Evolutionary conservation across 30 jellyfish, hydroid and myxozoan species (phyloP).

Genomic region (Pseudorhiza aurosa): DNA sequence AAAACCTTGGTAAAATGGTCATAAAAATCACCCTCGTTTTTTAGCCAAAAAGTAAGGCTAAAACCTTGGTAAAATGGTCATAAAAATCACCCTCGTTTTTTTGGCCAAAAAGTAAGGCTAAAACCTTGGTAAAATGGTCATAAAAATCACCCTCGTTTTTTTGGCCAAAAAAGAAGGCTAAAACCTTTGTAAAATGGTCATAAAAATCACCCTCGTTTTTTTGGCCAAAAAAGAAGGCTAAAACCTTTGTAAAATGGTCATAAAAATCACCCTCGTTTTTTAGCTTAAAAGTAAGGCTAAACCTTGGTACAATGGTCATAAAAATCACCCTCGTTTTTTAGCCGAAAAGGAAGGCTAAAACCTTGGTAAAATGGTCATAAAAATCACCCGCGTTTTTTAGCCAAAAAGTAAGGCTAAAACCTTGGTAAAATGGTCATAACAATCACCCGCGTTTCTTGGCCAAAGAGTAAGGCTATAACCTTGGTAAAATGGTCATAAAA

Average conservation of each 20-base stretch:
- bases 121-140: neutral
- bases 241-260: neutral
- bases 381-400: too few relatives aligned
- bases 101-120: conserved; percentile 5
- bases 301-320: neutral
- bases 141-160: neutral
- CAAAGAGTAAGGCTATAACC: too few relatives aligned
- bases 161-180: neutral
- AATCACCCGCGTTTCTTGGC: too few relatives aligned
- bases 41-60: conserved; percentile 1
- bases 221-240: neutral
- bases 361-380: neutral
- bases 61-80: neutral
- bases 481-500: too few relatives aligned
- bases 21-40: too few relatives aligned
- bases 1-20: too few relatives aligned
- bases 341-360: neutral
- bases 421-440: too few relatives aligned
- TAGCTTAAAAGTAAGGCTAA: neutral
- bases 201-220: neutral
- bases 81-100: neutral
- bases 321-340: neutral
- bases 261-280: too few relatives aligned
- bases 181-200: neutral
- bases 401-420: too few relatives aligned